phyloP scores from a whole-genome alignment of 2,113 vertebrate species.

The Furnarius figulus region DNA sequence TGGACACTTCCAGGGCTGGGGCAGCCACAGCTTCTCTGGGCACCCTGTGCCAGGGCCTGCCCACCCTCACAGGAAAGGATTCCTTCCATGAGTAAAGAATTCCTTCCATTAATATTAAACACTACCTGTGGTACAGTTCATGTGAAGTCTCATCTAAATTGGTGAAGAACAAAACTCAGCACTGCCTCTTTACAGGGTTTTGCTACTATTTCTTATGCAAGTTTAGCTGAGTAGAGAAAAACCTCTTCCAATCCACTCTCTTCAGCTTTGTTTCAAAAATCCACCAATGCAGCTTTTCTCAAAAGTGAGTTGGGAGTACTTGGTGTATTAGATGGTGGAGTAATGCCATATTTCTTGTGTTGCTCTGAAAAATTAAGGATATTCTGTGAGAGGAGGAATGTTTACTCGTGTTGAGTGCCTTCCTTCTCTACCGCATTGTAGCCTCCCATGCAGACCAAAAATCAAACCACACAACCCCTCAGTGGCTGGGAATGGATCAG shows the following conservation, averaged over 20 bases:
- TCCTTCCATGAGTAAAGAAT: not conserved
- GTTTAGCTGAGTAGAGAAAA: not conserved
- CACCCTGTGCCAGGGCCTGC: not conserved
- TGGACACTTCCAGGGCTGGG: not conserved
- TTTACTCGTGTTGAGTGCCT: accelerated
- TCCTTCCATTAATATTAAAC: not conserved
- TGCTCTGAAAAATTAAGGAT: not conserved
- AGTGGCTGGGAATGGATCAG: not conserved
- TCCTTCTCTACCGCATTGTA: not conserved
- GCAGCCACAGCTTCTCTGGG: not conserved
- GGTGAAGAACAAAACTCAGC: not conserved
- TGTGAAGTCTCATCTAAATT: not conserved
- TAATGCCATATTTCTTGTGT: not conserved
- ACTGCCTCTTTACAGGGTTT: not conserved
- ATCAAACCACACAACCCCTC: not conserved
- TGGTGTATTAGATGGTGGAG: not conserved
- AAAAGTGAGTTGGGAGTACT: not conserved
- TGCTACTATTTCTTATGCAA: not conserved
- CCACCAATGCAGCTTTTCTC: not conserved
- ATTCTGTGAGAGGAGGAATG: not conserved
- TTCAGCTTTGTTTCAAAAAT: not conserved
- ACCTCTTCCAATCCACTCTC: not conserved
- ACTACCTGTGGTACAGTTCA: not conserved
- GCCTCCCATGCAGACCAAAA: not conserved
- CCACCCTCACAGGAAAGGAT: not conserved